Base-by-base conservation (phyloP, 2,888 invertebrate species). In the Horisme vitalbata region DNA sequence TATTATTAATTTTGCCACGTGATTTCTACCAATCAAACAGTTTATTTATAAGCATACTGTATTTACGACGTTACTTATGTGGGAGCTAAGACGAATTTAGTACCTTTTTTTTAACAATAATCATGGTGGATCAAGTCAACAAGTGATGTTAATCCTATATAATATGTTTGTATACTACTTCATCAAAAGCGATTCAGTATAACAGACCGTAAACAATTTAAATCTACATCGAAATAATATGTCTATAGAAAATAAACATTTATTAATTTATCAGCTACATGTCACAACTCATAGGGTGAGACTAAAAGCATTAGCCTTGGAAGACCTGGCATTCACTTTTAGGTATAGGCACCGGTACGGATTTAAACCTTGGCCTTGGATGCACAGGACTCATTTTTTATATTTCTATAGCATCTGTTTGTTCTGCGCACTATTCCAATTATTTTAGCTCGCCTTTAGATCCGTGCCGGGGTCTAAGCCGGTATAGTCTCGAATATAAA, bases 201-300 rank as follows among this genome's bases (percentile, higher is more conserved):
- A 50, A 53, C 48, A 54, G 51, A 53, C 34, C 34, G 18, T 51
- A 52, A 52, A 54, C 47, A 51, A 51, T 51, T 41, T 50, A 52
- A 52, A 52, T 47, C 52, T 56, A 57, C 48, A 55, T 55, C 52
- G 44, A 52, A 55, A 65, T 63, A 63, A 56, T 55, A 37, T 51
- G 56, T 62, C 60, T 64, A 61, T 64, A 65, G 57, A 71, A 68
- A 63, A 63, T 63, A 67, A 71, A 68, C 68, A 63, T 75, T 74
- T 71, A 71, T 77, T 76, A 77, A 79, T 79, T 75, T 74, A 71
- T 65, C 64, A 70, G 68, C 68, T 74, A 75, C 55, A 65, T 66
- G 71, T 75, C 75, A 76, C 71, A 71, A 75, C 71, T 75, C 71
- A 63, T 69, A 68, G 59, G 62, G 64, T 66, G 68, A 69, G 66